These are phyloP conservation scores for Arnoldichthys spilopterus DNA, from an alignment of 2,797 vertebrate species.

Conservation along the genomic window DNA sequence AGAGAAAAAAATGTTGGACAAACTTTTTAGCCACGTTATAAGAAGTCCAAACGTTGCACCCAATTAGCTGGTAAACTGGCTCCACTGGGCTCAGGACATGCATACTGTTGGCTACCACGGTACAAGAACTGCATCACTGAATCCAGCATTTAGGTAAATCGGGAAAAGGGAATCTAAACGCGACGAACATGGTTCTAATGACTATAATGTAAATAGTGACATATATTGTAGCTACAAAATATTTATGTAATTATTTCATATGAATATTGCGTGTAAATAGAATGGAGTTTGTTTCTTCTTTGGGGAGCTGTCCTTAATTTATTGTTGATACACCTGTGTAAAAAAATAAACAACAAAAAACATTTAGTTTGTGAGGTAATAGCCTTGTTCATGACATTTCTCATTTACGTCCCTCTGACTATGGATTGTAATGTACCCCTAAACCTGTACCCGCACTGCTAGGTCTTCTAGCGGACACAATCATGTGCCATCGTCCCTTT, in stretches of 20 bases:
- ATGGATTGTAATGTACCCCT: slow-evolving; percentile 63
- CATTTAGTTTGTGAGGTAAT: slow-evolving; percentile 81
- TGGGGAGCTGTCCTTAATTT: slow-evolving; percentile 97
- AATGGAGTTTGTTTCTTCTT: slow-evolving; percentile 90
- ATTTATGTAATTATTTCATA: slow-evolving; percentile 99
- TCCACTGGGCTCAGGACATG: slow-evolving; percentile 8
- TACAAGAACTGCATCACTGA: slow-evolving; percentile 61
- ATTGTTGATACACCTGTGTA: slow-evolving; percentile 96
- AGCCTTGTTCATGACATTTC: slow-evolving; percentile 75
- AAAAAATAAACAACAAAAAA: too few species aligned
- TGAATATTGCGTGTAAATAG: slow-evolving; percentile 99
- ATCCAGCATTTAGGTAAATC: slow-evolving; percentile 59
- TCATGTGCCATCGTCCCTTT: slow-evolving; percentile 81
- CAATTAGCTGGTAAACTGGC: background rate
- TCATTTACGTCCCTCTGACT: slow-evolving; percentile 79
- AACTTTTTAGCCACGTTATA: slow-evolving; percentile 3
- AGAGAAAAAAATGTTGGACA: background rate
- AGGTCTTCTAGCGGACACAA: slow-evolving; percentile 70
- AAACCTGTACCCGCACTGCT: slow-evolving; percentile 67
- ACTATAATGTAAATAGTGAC: slow-evolving; percentile 95
- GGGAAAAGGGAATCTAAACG: slow-evolving; percentile 79
- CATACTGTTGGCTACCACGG: slow-evolving; percentile 29
- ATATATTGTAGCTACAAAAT: slow-evolving; percentile 87
- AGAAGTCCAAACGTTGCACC: background rate
- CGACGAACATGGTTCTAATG: slow-evolving; percentile 78